Evolutionary conservation across 2,113 vertebrate species (phyloP), one percentile per base, ranked within the genome.

Genomic region (Python bivittatus): DNA sequence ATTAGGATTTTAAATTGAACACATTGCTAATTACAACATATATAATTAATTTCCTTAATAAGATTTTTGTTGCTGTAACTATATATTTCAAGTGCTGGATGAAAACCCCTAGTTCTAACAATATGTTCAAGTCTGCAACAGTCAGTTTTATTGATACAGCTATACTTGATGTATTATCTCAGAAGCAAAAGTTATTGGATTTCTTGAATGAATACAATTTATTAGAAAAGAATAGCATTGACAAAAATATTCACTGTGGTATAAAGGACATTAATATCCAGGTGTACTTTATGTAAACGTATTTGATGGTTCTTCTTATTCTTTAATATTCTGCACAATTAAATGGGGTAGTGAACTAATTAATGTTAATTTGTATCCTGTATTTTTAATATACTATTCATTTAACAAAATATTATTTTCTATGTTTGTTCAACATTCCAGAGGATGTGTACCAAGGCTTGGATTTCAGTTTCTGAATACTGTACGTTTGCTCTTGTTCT

Each of bases 61-160:
- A 93, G 91, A 88, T n/a, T 89, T 92, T 9, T 88, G 27, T 22
- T 1, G 0, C 84, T 94, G 0, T 72, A 68, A 92, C 52, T 95
- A 95, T 94, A 89, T 94, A n/a, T 93, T 90, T 84, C 22, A 91
- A 54, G 22, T 33, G 90, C 68, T 89, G 91, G 48, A 89, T 92
- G 95, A 96, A 97, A 96, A 93, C 53, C 95, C 94, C 64, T 58
- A 97, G 87, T 58, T 94, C 58, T 93, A 95, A 95, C 54, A 92
- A 7, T 11, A 88, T 95, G 94, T 95, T 92, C 85, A 92, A 93
- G 85, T 44, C 13, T 92, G 93, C 88, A 27, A 84, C 96, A 95
- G 56, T 94, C 92, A 95, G 61, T 96, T 96, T 96, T 97, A 94
- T 90, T 95, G 89, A 93, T 94, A 88, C 61, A 6, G 91, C 91